These are phyloP conservation scores for Triplophysa rosa DNA, from an alignment of 2,113 vertebrate species.

Conservation along the genomic window DNA sequence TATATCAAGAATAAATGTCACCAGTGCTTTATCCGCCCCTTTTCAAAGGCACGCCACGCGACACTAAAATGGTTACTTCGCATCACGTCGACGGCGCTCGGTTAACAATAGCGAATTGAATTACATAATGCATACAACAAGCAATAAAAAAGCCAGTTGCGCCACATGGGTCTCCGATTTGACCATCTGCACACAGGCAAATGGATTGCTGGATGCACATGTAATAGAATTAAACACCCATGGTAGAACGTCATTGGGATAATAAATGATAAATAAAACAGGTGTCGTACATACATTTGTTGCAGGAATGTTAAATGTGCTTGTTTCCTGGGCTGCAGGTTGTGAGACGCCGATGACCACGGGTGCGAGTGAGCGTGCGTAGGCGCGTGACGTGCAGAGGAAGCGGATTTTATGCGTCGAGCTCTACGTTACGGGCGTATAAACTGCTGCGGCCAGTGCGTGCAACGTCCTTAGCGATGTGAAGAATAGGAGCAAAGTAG, in stretches of 20 bases:
- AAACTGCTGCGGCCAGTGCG: not conserved
- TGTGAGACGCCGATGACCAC: not conserved
- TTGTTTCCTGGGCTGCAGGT: constrained; percentile 11
- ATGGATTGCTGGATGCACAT: not conserved
- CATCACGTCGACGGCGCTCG: not conserved
- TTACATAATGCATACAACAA: not conserved
- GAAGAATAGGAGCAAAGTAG: constrained; percentile 37
- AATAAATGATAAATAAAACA: not conserved
- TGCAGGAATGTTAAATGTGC: constrained; percentile 23
- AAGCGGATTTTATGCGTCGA: constrained; percentile 18
- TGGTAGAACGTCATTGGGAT: not conserved
- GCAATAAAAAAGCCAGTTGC: constrained; percentile 7
- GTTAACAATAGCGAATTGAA: not conserved
- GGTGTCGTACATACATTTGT: constrained; percentile 53
- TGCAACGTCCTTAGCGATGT: constrained; percentile 8
- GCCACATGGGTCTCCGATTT: not conserved
- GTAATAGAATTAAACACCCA: not conserved
- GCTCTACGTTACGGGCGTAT: not conserved
- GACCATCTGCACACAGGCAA: not conserved
- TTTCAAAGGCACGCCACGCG: not conserved
- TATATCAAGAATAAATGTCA: not conserved
- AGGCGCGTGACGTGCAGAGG: not conserved
- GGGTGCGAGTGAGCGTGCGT: not conserved
- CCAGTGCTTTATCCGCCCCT: not conserved
- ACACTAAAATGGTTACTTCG: not conserved